Evolutionary conservation across 1,140 invertebrate genomes (phyloP).

Genomic region (Laupala kohalensis): DNA sequence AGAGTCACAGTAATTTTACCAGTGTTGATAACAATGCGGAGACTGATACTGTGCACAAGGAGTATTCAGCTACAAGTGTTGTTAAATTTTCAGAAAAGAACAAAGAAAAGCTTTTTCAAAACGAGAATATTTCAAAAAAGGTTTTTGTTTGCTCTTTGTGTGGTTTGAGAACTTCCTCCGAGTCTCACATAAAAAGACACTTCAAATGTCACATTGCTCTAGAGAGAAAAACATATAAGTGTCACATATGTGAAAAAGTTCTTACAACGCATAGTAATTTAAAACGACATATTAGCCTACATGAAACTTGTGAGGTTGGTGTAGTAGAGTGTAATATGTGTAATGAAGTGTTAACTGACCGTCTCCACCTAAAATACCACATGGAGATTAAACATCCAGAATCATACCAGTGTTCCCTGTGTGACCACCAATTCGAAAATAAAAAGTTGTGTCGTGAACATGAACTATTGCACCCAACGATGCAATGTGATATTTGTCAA

Average conservation of each 20-base stretch:
- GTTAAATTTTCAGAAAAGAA: too few relatives aligned
- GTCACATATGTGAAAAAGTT: slow-evolving; percentile 12
- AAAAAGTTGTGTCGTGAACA: slow-evolving; percentile 5
- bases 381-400: slow-evolving; percentile 7
- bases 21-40: too few relatives aligned
- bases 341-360: slow-evolving; percentile 4
- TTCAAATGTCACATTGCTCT: slow-evolving; percentile 10
- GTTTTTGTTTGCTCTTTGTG: slow-evolving; percentile 11
- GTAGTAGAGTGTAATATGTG: slow-evolving; percentile 7
- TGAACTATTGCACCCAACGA: slow-evolving; percentile 9
- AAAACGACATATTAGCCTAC: slow-evolving; percentile 7
- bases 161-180: slow-evolving; percentile 2
- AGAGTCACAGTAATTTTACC: too few relatives aligned
- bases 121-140: neutral
- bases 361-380: slow-evolving; percentile 11
- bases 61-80: too few relatives aligned
- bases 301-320: slow-evolving; percentile 3
- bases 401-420: slow-evolving; percentile 7
- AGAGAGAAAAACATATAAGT: slow-evolving; percentile 10
- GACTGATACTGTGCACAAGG: too few relatives aligned
- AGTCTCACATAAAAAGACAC: slow-evolving; percentile 11
- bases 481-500: slow-evolving; percentile 4
- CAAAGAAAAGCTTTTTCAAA: too few relatives aligned
- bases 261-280: slow-evolving; percentile 10
- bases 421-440: slow-evolving; percentile 3